phyloP scores from a whole-genome alignment of 2,797 vertebrate genomes.

The Netta rufina region DNA sequence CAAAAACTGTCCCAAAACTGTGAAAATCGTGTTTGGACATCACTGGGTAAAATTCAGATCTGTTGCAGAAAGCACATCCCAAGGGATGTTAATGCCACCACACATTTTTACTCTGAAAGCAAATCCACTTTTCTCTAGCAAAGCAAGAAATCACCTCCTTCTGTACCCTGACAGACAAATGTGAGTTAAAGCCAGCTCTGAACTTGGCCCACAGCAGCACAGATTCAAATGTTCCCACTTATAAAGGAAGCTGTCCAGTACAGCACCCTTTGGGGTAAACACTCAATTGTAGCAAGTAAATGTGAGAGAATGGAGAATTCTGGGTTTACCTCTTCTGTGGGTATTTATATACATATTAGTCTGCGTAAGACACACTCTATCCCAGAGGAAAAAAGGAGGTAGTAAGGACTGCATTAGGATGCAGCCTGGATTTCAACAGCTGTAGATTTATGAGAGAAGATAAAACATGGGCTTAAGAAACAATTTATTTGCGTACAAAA shows the following conservation, averaged over 20 bases:
- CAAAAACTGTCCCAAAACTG: not conserved
- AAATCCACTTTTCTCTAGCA: not conserved
- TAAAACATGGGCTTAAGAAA: not conserved
- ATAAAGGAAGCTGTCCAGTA: not conserved
- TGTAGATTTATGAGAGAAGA: not conserved
- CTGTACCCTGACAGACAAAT: not conserved
- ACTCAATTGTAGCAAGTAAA: not conserved
- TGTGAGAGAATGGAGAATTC: not conserved
- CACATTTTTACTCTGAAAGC: not conserved
- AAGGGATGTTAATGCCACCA: not conserved
- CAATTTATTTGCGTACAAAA: not conserved
- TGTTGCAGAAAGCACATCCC: not conserved
- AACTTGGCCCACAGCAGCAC: not conserved
- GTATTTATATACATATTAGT: not conserved
- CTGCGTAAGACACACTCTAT: not conserved
- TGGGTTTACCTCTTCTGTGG: not conserved
- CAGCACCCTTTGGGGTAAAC: not conserved
- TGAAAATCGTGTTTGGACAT: not conserved
- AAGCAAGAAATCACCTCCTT: not conserved
- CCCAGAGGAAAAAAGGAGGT: not conserved
- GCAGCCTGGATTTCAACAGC: not conserved
- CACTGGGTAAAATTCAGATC: not conserved
- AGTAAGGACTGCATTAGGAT: not conserved
- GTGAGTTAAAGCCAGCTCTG: not conserved
- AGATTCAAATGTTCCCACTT: not conserved